Conservation (phyloP, 2,797 vertebrate genomes). For the Okamejei kenojei region DNA sequence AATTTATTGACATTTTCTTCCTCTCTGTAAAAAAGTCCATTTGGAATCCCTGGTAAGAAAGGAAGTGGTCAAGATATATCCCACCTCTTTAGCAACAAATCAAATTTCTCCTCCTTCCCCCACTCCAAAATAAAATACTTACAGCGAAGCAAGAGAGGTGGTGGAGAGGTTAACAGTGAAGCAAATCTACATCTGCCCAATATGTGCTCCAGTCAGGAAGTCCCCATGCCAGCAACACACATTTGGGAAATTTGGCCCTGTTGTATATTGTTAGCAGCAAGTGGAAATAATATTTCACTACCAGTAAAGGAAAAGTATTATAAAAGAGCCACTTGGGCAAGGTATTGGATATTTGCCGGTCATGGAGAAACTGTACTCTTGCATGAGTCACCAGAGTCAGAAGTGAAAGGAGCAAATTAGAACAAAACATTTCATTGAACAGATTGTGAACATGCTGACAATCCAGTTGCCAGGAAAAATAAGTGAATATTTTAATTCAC, state of each 20-base stretch:
- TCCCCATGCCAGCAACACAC: conserved; percentile 2
- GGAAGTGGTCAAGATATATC: neutral
- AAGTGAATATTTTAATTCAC: neutral
- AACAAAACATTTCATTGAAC: conserved; percentile 5
- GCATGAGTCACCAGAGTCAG: neutral
- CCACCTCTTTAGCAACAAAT: neutral
- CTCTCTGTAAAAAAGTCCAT: too few species aligned
- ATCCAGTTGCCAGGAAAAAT: neutral
- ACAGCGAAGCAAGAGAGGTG: neutral
- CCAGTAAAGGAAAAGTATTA: neutral
- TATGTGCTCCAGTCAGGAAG: neutral
- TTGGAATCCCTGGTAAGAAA: neutral
- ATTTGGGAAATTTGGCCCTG: conserved; percentile 4
- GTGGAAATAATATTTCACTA: conserved; percentile 24
- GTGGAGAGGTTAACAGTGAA: neutral
- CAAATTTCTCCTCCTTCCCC: too few species aligned
- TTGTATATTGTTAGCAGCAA: conserved; percentile 5
- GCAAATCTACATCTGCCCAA: neutral
- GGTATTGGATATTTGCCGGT: neutral
- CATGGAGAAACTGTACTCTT: neutral
- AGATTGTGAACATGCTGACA: neutral
- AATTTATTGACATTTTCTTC: too few species aligned
- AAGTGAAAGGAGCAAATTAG: neutral
- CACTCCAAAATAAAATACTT: too few species aligned
- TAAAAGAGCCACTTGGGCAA: conserved; percentile 18